These are phyloP conservation scores for Hassar affinis DNA, from an alignment of 2,113 vertebrate species.

Conservation along the genomic window DNA sequence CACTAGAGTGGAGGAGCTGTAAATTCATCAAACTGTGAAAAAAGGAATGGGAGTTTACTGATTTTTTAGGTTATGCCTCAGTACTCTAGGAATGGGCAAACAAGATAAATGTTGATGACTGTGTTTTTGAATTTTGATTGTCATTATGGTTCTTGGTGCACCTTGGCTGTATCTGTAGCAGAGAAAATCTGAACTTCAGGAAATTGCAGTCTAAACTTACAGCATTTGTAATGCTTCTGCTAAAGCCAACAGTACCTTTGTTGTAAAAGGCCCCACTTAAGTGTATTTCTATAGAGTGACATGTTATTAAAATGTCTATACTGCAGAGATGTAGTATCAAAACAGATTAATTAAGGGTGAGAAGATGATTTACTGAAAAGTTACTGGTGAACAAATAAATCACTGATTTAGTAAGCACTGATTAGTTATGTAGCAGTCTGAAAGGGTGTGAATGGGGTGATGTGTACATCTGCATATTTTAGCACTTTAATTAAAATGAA, in stretches of 20 bases:
- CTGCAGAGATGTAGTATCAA: background rate
- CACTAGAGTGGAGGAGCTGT: background rate
- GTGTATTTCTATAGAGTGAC: background rate
- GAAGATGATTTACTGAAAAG: background rate
- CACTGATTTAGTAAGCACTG: background rate
- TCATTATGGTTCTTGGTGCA: constrained; percentile 20
- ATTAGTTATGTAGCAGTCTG: constrained; percentile 2
- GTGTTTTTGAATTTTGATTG: constrained; percentile 46
- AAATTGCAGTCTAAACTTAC: background rate
- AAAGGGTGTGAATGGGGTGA: background rate
- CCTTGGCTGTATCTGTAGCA: constrained; percentile 11
- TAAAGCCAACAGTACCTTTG: background rate
- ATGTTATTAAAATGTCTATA: background rate
- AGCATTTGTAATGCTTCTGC: background rate
- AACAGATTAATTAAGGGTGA: background rate
- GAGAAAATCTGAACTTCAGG: background rate
- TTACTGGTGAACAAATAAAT: constrained; percentile 4
- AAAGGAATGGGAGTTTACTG: constrained; percentile 6
- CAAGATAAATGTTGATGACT: constrained; percentile 44
- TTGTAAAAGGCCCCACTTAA: background rate
- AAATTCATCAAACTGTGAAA: background rate
- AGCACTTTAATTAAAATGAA: background rate
- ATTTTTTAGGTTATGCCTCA: constrained; percentile 31
- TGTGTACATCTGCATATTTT: constrained; percentile 4
- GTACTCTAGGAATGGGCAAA: constrained; percentile 9